Base-by-base conservation (phyloP, 2,888 invertebrate genomes). In the Ormyrus thymus region DNA sequence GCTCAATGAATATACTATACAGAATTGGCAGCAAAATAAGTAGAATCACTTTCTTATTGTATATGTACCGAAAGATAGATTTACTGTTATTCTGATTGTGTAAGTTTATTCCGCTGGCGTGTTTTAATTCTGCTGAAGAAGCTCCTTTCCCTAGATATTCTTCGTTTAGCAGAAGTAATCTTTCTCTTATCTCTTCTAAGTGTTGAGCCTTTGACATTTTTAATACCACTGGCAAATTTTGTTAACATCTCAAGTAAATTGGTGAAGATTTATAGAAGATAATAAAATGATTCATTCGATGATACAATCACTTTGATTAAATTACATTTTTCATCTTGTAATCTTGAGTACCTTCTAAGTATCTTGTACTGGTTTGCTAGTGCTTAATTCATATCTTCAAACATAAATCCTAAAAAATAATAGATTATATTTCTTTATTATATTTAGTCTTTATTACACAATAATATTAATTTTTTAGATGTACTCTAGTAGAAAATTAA, bases 141-240 rank as follows among this genome's bases (percentile, higher is more conserved):
- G 75, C 84, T 65, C 89, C 89, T 71, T 83, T 83, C 11, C 80
- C 73, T 6, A 89, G 61, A 71, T 84, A 87, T 65, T 84, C 81
- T 76, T 85, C 81, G 59, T 80, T 87, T 53, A 89, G 74, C 53
- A 45, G 72, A 50, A 85, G 73, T 81, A 86, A 89, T 56, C 84
- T 80, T 72, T 83, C 82, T 29, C 75, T 76, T 82, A 88, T 72
- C 64, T 84, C 80, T 75, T 86, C 75, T 71, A 84, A 73, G 46
- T 83, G 81, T 51, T 82, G 81, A 48, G 80, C 74, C 43, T 82
- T 76, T 74, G 83, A 83, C 83, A 84, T 84, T 59, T 83, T 82
- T 80, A 55, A 73, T 73, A 72, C 59, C 58, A 46, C 56, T 72
- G 51, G 29, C 5, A 61, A 62, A 58, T 79, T 69, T 79, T 43